Evolutionary conservation across 1,140 invertebrate genomes (phyloP).

Genomic region (Drosophila nigromelanica): DNA sequence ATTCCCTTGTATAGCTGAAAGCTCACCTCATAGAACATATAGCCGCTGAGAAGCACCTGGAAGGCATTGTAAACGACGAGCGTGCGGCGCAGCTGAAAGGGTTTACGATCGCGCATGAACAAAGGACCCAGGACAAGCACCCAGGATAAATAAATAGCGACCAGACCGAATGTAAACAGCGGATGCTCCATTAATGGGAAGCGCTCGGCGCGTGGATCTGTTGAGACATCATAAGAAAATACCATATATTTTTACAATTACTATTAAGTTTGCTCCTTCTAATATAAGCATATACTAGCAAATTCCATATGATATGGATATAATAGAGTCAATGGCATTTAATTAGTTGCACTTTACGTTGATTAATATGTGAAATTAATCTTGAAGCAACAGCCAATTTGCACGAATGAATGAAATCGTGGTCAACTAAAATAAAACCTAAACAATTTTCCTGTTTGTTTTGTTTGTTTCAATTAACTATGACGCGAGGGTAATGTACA

Average conservation of each 20-base stretch:
- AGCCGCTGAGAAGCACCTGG: conserved; percentile 93
- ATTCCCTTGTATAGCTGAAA: neutral
- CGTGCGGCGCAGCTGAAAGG: conserved; percentile 91
- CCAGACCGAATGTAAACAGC: conserved; percentile 92
- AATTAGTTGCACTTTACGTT: conserved; percentile 47
- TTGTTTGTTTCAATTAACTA: conserved; percentile 22
- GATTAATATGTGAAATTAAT: conserved; percentile 46
- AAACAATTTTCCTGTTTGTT: conserved; percentile 44
- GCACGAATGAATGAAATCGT: conserved; percentile 70
- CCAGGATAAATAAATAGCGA: conserved; percentile 91
- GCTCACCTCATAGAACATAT: conserved; percentile 95
- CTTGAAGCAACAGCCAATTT: conserved; percentile 17
- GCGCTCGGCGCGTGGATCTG: conserved; percentile 93
- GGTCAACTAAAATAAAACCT: conserved; percentile 21
- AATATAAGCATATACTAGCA: neutral
- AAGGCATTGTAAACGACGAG: conserved; percentile 95
- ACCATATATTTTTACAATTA: conserved; percentile 25
- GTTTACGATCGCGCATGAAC: conserved; percentile 94
- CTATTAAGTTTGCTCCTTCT: neutral
- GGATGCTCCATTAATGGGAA: conserved; percentile 97
- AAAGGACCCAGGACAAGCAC: conserved; percentile 92
- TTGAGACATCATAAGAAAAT: conserved; percentile 67
- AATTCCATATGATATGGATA: neutral
- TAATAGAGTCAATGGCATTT: conserved; percentile 49
- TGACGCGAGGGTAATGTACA: neutral